Percentiles rank a stretch among this genome's conserved stretches.
Evolutionary conservation across 2,113 vertebrate species (phyloP).

Genomic region (Catharus minimus): DNA sequence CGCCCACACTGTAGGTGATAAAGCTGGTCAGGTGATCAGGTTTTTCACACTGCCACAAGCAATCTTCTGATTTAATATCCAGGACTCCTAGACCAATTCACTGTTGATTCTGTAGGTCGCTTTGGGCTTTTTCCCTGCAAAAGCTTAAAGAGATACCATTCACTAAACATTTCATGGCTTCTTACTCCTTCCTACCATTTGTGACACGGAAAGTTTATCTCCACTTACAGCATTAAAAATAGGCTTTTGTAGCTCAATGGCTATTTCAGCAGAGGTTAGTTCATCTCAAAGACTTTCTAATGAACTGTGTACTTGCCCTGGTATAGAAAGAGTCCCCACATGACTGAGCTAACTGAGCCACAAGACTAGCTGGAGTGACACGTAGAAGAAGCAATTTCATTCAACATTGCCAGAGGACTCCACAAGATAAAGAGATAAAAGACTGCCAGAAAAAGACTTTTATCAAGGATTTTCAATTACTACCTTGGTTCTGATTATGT

Average conservation of each 20-base stretch:
- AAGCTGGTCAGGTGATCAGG: neutral
- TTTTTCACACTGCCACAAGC: neutral
- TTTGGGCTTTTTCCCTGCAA: neutral
- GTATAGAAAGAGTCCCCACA: neutral
- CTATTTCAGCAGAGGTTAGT: neutral
- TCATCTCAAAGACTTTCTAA: neutral
- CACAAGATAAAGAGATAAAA: neutral
- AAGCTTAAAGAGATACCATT: neutral
- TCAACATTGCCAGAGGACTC: fast-evolving
- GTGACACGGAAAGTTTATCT: neutral
- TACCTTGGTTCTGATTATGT: neutral
- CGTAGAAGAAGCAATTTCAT: neutral
- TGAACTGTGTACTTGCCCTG: neutral
- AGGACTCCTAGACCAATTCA: neutral
- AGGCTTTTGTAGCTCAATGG: neutral
- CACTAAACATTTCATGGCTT: fast-evolving
- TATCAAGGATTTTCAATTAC: neutral
- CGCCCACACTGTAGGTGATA: neutral
- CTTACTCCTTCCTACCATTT: neutral
- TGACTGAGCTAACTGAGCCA: neutral
- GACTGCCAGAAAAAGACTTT: neutral
- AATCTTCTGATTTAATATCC: neutral
- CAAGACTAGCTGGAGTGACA: neutral
- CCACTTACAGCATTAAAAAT: neutral
- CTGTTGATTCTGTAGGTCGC: neutral